phyloP scores from a whole-genome alignment of 2,113 vertebrate species.

The Pelvicachromis taeniatus region DNA sequence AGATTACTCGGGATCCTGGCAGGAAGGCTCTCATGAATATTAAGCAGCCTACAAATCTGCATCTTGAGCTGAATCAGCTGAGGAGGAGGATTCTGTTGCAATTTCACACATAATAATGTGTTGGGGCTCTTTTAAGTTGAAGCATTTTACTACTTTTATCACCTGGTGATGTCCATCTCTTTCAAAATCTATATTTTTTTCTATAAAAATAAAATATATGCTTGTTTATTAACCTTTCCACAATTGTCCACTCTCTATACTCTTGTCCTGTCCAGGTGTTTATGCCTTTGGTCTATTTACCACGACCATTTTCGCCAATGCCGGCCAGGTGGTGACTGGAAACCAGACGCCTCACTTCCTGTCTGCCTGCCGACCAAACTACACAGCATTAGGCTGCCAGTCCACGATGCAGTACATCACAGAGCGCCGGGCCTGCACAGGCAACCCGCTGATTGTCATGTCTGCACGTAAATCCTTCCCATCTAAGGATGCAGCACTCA shows the following conservation, averaged over 20 bases:
- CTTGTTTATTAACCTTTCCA: not conserved
- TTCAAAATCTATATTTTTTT: not conserved
- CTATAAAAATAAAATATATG: not conserved
- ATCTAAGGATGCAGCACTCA: conserved; percentile 86
- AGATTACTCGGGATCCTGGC: not conserved
- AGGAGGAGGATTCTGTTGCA: conserved; percentile 6
- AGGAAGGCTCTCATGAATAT: conserved; percentile 25
- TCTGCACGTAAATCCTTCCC: conserved; percentile 87
- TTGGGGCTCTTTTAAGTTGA: conserved; percentile 25
- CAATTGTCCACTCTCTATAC: not conserved
- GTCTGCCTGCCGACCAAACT: conserved; percentile 87
- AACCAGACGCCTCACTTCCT: conserved; percentile 89
- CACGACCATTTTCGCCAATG: conserved; percentile 87
- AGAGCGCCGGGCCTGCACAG: conserved; percentile 81
- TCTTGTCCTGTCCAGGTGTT: conserved; percentile 71
- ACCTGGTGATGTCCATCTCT: not conserved
- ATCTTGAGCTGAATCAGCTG: conserved; percentile 16
- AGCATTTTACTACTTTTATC: not conserved
- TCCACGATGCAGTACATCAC: conserved; percentile 79
- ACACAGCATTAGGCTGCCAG: conserved; percentile 84
- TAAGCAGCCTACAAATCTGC: conserved; percentile 8
- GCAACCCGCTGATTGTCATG: conserved; percentile 79
- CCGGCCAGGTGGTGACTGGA: conserved; percentile 88
- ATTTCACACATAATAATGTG: conserved; percentile 54
- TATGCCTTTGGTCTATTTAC: conserved; percentile 89